These are phyloP conservation scores for Huso huso DNA, from an alignment of 2,797 vertebrate genomes.

Conservation along the genomic window DNA sequence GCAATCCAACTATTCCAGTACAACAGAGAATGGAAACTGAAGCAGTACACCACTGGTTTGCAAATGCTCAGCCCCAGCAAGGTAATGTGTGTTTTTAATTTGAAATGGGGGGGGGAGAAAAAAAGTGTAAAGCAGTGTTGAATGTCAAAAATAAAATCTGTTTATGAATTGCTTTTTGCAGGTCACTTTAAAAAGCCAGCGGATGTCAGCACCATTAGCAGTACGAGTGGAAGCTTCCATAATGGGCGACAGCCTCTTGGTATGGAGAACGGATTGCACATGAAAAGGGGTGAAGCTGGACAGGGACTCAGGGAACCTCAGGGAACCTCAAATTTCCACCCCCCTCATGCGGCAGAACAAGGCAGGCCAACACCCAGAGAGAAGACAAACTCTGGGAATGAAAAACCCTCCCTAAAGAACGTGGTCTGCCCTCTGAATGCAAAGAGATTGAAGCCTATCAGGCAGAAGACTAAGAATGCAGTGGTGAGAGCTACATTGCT, in stretches of 20 bases:
- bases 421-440: conserved; percentile 64
- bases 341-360: conserved; percentile 47
- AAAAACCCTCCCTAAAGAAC: conserved; percentile 41
- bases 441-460: conserved; percentile 79
- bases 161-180: conserved; percentile 28
- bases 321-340: conserved; percentile 35
- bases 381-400: conserved; percentile 44
- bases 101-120: too few species aligned
- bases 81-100: conserved; percentile 45
- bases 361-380: conserved; percentile 29
- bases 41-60: conserved; percentile 78
- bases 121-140: too few species aligned
- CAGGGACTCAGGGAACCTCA: conserved; percentile 43
- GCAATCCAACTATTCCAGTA: conserved; percentile 54
- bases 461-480: conserved; percentile 92
- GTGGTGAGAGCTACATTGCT: conserved; percentile 61
- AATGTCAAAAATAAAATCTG: too few species aligned
- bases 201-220: conserved; percentile 49
- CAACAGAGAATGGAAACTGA: conserved; percentile 64
- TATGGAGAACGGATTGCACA: conserved; percentile 9
- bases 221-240: conserved; percentile 53
- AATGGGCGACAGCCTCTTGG: conserved; percentile 38
- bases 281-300: conserved; percentile 28
- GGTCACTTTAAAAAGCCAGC: conserved; percentile 54
- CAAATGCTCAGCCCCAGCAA: conserved; percentile 40